Evolutionary conservation across 1,140 invertebrate species (phyloP).

Genomic region (Aphis craccivora): DNA sequence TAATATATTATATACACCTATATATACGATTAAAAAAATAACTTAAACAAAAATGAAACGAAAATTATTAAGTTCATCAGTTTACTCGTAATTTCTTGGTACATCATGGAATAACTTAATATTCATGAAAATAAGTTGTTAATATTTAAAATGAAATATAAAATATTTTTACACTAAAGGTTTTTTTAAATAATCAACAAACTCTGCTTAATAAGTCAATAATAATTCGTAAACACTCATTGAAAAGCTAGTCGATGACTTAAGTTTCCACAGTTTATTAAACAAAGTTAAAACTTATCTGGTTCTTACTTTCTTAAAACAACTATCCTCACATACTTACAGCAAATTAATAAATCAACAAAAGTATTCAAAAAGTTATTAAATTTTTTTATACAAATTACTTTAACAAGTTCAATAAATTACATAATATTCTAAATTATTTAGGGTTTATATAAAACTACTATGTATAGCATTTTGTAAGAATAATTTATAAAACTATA

Average conservation of each 20-base stretch:
- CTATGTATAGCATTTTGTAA: no score
- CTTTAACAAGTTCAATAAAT: no score
- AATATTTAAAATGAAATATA: background rate
- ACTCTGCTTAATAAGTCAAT: background rate
- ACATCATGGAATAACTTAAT: background rate
- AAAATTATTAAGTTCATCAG: background rate
- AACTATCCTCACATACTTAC: background rate
- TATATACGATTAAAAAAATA: no score
- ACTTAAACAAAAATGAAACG: background rate
- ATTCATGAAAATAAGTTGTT: background rate
- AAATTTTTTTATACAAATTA: no score
- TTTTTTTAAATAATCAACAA: background rate
- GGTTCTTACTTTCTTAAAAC: background rate
- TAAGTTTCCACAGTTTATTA: background rate
- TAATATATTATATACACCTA: no score
- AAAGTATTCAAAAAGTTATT: no score
- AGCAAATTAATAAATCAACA: no score
- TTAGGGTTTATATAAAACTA: no score
- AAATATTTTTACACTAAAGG: background rate
- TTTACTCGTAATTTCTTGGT: background rate
- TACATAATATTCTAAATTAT: no score
- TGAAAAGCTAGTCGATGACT: background rate
- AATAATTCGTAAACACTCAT: background rate
- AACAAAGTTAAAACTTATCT: background rate
- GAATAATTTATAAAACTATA: no score